Evolutionary conservation across 2,888 invertebrate species (phyloP).

Genomic region (Tolmerus cingulatus): DNA sequence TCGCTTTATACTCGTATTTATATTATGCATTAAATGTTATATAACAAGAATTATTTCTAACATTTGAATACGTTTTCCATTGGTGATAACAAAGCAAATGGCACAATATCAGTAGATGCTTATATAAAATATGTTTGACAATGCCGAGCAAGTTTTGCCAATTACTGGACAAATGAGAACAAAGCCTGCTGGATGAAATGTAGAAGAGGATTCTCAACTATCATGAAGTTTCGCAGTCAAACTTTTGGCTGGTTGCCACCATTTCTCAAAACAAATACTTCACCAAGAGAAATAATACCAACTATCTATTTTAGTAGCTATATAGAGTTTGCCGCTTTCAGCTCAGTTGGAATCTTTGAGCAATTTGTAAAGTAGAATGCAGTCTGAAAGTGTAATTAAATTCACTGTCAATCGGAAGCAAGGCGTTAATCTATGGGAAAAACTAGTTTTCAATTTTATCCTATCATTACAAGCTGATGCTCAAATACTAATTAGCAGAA

Average conservation of each 20-base stretch:
- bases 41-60: not conserved
- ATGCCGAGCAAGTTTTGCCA: not conserved
- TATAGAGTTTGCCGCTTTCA: not conserved
- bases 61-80: not conserved
- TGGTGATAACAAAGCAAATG: not conserved
- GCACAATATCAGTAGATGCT: not conserved
- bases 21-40: not conserved
- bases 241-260: not conserved
- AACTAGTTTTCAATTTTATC: not conserved
- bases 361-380: not conserved
- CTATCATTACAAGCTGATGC: not conserved
- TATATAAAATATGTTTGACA: not conserved
- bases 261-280: not conserved
- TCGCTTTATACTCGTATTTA: not conserved
- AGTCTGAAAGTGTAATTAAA: not conserved
- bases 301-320: not conserved
- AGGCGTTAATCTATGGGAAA: not conserved
- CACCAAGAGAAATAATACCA: not conserved
- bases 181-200: not conserved
- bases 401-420: not conserved
- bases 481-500: not conserved
- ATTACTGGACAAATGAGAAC: not conserved
- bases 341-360: not conserved
- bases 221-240: not conserved
- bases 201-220: not conserved